A percentile compares a stretch with the other conserved stretches of the same genome.
These are phyloP conservation scores for Tupiocoris notatus DNA, from an alignment of 2,888 invertebrate species.

Conservation along the genomic window DNA sequence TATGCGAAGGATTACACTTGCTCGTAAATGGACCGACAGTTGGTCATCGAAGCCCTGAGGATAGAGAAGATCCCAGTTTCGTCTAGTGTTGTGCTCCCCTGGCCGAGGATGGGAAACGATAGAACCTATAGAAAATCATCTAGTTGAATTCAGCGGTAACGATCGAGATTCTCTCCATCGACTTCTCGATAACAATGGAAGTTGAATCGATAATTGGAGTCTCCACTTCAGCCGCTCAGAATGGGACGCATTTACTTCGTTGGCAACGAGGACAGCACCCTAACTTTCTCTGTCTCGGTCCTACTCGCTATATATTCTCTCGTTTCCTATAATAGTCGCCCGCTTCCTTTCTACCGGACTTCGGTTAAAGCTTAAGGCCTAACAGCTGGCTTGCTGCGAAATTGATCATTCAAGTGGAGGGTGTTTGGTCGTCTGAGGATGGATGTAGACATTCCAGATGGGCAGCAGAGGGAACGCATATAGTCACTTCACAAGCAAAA, in stretches of 20 bases:
- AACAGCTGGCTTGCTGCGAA: background rate
- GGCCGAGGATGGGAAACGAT: background rate
- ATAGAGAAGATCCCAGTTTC: too few relatives aligned
- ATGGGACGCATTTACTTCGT: slow-evolving; percentile 26
- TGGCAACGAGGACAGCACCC: background rate
- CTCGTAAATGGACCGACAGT: too few relatives aligned
- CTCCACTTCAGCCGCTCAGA: slow-evolving; percentile 28
- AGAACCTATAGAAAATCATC: background rate
- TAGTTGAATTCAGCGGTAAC: background rate
- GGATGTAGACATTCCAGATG: too few relatives aligned
- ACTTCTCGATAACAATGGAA: slow-evolving; percentile 14
- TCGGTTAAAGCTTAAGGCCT: background rate
- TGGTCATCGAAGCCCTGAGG: too few relatives aligned
- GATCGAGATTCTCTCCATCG: background rate
- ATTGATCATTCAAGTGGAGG: too few relatives aligned
- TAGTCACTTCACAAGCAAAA: too few relatives aligned
- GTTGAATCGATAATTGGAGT: slow-evolving; percentile 34
- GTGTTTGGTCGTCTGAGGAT: too few relatives aligned
- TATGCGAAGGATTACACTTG: too few relatives aligned
- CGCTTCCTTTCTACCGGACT: background rate
- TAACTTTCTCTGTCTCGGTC: background rate
- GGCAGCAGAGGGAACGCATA: too few relatives aligned
- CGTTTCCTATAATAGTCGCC: too few relatives aligned
- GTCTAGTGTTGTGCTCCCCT: too few relatives aligned
- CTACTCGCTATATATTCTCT: too few relatives aligned